A percentile compares a stretch with the other conserved stretches of the same genome.
phyloP scores from a whole-genome alignment of 2,797 vertebrate species.

The Pterois miles region DNA sequence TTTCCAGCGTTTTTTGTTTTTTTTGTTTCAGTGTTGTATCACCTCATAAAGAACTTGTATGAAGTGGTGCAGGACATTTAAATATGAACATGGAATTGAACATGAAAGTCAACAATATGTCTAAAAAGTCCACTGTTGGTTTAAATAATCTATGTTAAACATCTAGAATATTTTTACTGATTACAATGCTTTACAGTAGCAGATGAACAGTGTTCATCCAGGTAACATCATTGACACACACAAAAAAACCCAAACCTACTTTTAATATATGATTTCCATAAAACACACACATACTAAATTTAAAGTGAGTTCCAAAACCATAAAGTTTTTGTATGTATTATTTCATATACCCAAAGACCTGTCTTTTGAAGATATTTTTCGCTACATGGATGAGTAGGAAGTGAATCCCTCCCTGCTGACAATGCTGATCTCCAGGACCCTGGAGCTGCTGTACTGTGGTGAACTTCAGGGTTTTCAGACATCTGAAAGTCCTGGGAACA shows the following conservation, averaged over 20 bases:
- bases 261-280: not conserved
- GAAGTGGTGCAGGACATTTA: not conserved
- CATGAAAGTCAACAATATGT: not conserved
- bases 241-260: not conserved
- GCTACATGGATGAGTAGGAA: not conserved
- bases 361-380: not conserved
- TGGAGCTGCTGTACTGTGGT: not conserved
- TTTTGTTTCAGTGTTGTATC: too few species aligned
- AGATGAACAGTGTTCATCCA: not conserved
- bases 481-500: slow-evolving; percentile 8
- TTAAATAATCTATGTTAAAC: not conserved
- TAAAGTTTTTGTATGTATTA: not conserved
- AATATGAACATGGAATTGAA: not conserved
- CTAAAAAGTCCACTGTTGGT: not conserved
- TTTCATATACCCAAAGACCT: not conserved
- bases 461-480: not conserved
- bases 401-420: not conserved
- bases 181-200: not conserved
- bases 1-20: too few species aligned
- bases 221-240: not conserved
- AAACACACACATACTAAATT: not conserved
- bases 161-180: not conserved
- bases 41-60: too few species aligned
- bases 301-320: not conserved
- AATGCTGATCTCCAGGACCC: not conserved